Base-by-base conservation (phyloP, 2,797 vertebrate species). In the Meda fulgida region DNA sequence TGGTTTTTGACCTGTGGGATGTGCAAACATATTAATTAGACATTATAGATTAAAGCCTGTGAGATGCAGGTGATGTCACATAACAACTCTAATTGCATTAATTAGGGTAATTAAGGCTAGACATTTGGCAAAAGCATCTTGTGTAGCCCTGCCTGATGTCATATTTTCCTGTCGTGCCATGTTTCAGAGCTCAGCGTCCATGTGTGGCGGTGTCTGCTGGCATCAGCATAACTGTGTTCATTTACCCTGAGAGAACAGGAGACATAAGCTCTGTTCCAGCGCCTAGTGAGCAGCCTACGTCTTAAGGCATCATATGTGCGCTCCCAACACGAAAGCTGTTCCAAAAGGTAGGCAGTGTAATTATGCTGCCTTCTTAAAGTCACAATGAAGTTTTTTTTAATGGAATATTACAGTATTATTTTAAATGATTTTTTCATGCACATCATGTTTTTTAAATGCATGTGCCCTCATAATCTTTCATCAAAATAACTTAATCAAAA, bases 21-120 rank as follows among this genome's bases (percentile, higher is more conserved):
- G 85, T 48, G 84, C 23, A 38, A 75, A 75, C 75, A 66, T 77
- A 80, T 43, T 80, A 48, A 80, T 53, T 58, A 72, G 78, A 60
- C 65, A 13, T 70, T 48, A 80, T 60, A 84, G 81, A 86, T 81
- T 84, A 85, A 87, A 83, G 83, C 81, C 78, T 79, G 81, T 21
- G 69, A 81, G 87, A 92, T 93, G 92, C 91, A 92, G 94, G 92
- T 91, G 91, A 90, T 93, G 93, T 93, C 93, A 94, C 94, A 92
- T 92, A 92, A 88, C 93, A 92, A 93, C 92, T 92, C 90, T 95
- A 95, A 95, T 95, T 94, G 91, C 90, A 93, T 91, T 92, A 94
- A 94, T 95, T 94, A 95, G 94, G 93, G 93, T 95, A 93, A 96
- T 96, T 95, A 95, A 95, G 91, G 91, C 91, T 90, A 95, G 95